These are phyloP conservation scores for Spea hammondii DNA, from an alignment of 2,797 vertebrate genomes.

Conservation along the genomic window DNA sequence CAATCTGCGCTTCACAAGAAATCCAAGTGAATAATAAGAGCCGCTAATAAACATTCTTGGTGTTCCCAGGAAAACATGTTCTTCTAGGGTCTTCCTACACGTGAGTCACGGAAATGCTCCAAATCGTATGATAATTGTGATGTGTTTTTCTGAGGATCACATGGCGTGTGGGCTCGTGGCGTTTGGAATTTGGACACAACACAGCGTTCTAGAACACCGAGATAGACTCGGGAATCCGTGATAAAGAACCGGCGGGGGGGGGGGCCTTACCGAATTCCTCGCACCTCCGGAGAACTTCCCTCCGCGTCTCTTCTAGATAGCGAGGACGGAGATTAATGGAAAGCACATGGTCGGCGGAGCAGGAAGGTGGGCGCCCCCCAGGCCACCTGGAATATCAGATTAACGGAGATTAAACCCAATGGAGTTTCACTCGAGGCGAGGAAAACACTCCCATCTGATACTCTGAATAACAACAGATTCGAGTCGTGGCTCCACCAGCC, in stretches of 20 bases:
- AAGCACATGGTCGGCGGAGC: not conserved
- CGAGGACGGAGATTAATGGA: slow-evolving; percentile 2
- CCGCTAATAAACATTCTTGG: too few species aligned
- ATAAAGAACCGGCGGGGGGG: slow-evolving; percentile 5
- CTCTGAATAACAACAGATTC: slow-evolving; percentile 45
- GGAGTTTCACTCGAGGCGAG: slow-evolving; percentile 6
- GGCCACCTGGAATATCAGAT: slow-evolving; percentile 34
- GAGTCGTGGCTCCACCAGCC: slow-evolving; percentile 24
- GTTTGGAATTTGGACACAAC: not conserved
- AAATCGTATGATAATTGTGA: too few species aligned
- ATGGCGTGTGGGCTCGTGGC: slow-evolving; percentile 5
- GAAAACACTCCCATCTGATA: slow-evolving; percentile 32
- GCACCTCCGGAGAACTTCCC: not conserved
- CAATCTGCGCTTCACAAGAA: too few species aligned
- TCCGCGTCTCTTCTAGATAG: not conserved
- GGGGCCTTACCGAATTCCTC: not conserved
- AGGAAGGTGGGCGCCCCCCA: slow-evolving; percentile 21
- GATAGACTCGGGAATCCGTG: slow-evolving; percentile 17
- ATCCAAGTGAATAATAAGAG: too few species aligned
- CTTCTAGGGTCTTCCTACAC: too few species aligned
- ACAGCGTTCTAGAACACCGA: slow-evolving; percentile 8
- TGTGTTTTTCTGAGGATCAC: not conserved
- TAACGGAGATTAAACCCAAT: slow-evolving; percentile 9
- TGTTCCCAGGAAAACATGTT: too few species aligned
- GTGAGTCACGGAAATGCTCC: too few species aligned